Evolutionary conservation across 23 tunicate species (phyloP).

Genomic region (Clavelina lepadiformis): DNA sequence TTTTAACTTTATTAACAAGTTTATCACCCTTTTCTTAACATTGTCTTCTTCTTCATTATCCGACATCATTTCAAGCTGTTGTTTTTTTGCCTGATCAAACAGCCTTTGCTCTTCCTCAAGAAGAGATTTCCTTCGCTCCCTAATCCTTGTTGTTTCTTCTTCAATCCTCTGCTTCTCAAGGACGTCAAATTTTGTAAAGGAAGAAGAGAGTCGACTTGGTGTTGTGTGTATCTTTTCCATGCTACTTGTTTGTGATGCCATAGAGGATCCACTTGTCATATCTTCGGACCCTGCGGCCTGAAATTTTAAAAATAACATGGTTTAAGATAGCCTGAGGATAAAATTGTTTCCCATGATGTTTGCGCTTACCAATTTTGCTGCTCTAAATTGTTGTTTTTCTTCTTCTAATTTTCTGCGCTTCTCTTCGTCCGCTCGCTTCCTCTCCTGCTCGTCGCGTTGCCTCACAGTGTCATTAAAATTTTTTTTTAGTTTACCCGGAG

Average conservation of each 20-base stretch:
- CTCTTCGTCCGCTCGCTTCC: slow-evolving; percentile 28
- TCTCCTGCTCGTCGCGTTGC: slow-evolving; percentile 34
- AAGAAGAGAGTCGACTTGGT: slow-evolving; percentile 50
- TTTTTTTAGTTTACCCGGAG: slow-evolving; percentile 41
- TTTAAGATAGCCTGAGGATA: neutral
- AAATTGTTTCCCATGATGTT: too few species aligned
- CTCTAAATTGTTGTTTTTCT: slow-evolving; percentile 52
- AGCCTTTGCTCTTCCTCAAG: slow-evolving; percentile 61
- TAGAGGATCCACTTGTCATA: neutral
- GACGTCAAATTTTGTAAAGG: slow-evolving; percentile 62
- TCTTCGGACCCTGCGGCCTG: too few species aligned
- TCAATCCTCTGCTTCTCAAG: slow-evolving; percentile 64
- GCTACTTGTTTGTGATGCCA: slow-evolving; percentile 20
- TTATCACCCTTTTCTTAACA: neutral
- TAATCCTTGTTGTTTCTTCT: slow-evolving; percentile 45
- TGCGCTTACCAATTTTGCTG: slow-evolving; percentile 39
- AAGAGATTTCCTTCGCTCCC: slow-evolving; percentile 52
- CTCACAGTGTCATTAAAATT: slow-evolving; percentile 53
- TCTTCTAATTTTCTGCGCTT: slow-evolving; percentile 40
- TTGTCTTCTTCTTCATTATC: neutral
- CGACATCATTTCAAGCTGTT: slow-evolving; percentile 1
- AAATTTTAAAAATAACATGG: neutral
- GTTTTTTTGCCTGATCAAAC: slow-evolving; percentile 48
- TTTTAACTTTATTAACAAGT: too few species aligned
- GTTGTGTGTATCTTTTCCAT: slow-evolving; percentile 14